Evolutionary conservation across 2,888 invertebrate species (phyloP), one percentile per base, ranked within the genome.

Genomic region (Rhaphigaster nebulosa): DNA sequence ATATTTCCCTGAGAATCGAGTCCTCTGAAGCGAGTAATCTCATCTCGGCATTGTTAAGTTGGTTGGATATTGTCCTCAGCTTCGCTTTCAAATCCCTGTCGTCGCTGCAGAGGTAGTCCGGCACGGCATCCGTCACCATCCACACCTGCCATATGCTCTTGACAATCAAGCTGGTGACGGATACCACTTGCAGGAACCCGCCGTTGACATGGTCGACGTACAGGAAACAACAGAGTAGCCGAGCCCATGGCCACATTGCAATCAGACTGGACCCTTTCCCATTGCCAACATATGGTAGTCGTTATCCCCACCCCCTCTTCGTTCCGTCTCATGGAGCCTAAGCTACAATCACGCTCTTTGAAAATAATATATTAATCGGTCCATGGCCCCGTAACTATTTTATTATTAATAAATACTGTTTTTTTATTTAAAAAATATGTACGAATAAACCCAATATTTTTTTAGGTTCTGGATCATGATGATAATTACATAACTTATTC

Each of bases 11-110:
- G 54, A 91, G 70, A 1, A 91, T 76, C 15, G 29, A 76, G 23
- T 87, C 76, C 26, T 91, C 90, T 18, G 87, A 88, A 23, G 41
- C 52, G 26, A 56, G 70, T 50, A 91, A 12, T 45, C 80, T 65
- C 54, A 65, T 70, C 60, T 91, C 87, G 29, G 88, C 88, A 0
- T n/a, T 41, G 23, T 87, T 34, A 34, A 91, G 90, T 56, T 91
- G 90, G 70, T 76, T 38, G 38, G 90, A 87, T 50, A 91, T 90
- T 34, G 90, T 90, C 87, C 88, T 88, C 56, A 91, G 87, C 54
- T 87, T 87, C 15, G 76, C 84, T 34, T 90, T 45, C 87, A 90
- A 34, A 10, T 13, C 87, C 26, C 45, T 45, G 41, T 91, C 90
- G 26, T 90, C 88, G 29, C 12, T 41, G 5, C 90, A 54, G 56